Evolutionary conservation across 2,888 invertebrate genomes (phyloP), one percentile per base, ranked within the genome.

Genomic region (Willowsia nigromaculata): DNA sequence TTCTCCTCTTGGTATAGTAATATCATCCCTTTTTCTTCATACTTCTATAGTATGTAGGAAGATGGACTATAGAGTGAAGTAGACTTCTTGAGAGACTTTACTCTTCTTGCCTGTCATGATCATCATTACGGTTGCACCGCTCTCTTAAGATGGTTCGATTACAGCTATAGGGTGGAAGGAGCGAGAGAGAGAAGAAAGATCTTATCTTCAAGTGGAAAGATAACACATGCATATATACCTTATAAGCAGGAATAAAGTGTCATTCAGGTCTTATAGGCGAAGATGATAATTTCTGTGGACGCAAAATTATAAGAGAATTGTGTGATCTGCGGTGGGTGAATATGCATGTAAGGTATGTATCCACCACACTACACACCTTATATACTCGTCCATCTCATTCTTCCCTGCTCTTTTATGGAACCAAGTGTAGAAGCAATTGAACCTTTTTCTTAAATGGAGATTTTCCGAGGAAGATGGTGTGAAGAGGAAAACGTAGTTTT

Each of bases 161-260:
- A 84, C 88, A 84, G 87, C 30, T 15, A 30, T 7, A 50, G 50
- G n/a, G 50, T 0, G 53, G 33, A 30, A 76, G 33, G 25, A 71
- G n/a, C 22, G 33, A 56, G 53, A 56, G 37, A 33, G n/a, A 83
- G 50, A 83, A 78, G 82, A 56, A 65, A 76, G 82, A 88, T 83
- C 83, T 88, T 71, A 78, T 83, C 83, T 59, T 88, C 78, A 88
- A 88, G 88, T 88, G 88, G 83, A 84, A 88, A 84, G 88, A 88
- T 88, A 88, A 78, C 83, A 65, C 76, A 88, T 53, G 82, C 59
- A 83, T 13, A 30, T n/a, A 50, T 9, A 33, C 15, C 33, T 15
- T 43, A n/a, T 62, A 62, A 76, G 53, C 22, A 80, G 18, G 6
- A 56, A 25, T 25, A 18, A 65, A 65, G 65, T 50, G 50, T 76